Base-by-base conservation (phyloP, 2,113 vertebrate genomes). In the Dolichotis patagonum region DNA sequence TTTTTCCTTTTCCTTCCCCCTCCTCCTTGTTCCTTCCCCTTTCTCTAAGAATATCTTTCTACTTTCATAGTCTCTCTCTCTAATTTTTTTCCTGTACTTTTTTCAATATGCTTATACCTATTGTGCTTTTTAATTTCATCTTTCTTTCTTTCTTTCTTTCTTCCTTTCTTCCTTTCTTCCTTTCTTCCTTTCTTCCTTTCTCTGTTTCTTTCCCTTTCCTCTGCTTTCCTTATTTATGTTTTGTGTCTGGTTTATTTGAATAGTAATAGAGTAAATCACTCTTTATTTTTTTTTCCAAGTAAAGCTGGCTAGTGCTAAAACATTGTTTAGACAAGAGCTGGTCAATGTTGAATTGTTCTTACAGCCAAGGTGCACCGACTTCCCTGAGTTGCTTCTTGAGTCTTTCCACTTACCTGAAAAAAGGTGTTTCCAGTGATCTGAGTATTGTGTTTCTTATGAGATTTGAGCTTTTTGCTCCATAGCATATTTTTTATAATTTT, bases 61-160 rank as follows among this genome's bases (percentile, higher is more conserved):
- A 73, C 22, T 43, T 43, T 73, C 11, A 41, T 73, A 43, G 26
- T 26, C 41, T 26, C n/a, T 63, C 17, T 43, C n/a, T 63, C 17
- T 43, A 0, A 77, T 84, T 96, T 96, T 90, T 60, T 94, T 98
- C 90, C 85, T 99, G 98, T 96, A 99, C 99, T 73, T 67, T 73
- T 73, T 41, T 41, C 22, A 26, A 12, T 73, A 43, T 16, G n/a
- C 38, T 96, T 95, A 98, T 92, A 99, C 77, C 92, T 67, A 98
- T 97, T 99, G 99, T 22, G 99, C 99, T 97, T 99, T 99, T 97
- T 99, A 99, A 97, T 99, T 99, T 14, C 99, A 99, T 11, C 10
- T 52, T 52, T 10, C 10, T 52, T 11, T 11, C 10, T 10, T 52
- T 11, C 10, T 46, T 46, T 7, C 46, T 46, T 46, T 7, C 46